Evolutionary conservation across 2,113 vertebrate genomes (phyloP).

Genomic region (Peucedramus taeniatus): DNA sequence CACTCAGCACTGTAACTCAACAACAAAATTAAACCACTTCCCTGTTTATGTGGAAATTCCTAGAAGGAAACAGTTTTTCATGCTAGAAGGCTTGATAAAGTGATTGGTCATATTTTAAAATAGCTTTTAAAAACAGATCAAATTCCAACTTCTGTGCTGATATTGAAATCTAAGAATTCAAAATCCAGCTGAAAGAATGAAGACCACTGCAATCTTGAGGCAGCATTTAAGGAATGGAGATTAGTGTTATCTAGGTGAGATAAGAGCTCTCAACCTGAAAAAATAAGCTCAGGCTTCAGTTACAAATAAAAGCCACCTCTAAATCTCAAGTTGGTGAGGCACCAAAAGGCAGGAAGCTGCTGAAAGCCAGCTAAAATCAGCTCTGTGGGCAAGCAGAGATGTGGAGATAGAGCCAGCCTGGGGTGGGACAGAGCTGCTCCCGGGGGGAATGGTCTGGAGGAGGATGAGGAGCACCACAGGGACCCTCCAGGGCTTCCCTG

Average conservation of each 20-base stretch:
- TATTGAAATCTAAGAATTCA: neutral
- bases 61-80: neutral
- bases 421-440: neutral
- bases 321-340: neutral
- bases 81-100: neutral
- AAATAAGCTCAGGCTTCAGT: neutral
- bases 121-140: neutral
- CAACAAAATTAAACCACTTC: slow-evolving; percentile 21
- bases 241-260: neutral
- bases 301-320: neutral
- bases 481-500: no score
- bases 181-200: neutral
- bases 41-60: slow-evolving; percentile 12
- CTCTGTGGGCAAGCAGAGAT: neutral
- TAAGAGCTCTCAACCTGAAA: neutral
- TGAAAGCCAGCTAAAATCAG: neutral
- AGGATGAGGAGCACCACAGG: neutral
- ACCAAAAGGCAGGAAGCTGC: neutral
- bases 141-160: neutral
- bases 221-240: neutral
- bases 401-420: fast-evolving
- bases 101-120: neutral
- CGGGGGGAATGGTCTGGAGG: fast-evolving
- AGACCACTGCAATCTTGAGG: neutral
- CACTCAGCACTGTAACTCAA: neutral